Base-by-base conservation (phyloP, 2,113 vertebrate species). In the Nothobranchius kuhntae region DNA sequence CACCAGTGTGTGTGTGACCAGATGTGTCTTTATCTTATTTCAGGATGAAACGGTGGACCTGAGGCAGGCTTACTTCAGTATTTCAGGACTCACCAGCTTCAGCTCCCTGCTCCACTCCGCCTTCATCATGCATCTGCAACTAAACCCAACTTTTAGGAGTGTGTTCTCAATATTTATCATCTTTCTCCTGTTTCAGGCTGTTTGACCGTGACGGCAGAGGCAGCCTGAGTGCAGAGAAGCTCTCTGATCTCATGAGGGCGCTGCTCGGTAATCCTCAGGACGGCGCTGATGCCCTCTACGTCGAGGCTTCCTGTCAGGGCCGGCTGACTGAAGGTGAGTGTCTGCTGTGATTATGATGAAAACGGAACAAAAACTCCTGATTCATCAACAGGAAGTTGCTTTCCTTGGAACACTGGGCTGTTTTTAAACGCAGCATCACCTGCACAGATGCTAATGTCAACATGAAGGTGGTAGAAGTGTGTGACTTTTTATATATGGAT, bases 231-330 rank as follows among this genome's bases (percentile, higher is more conserved):
- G 81, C 73, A 60, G 76, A 53, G 53, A 86, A 92, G 63, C 76
- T 94, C 38, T 81, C 86, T 0, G 70, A 35, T 70, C 89, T 94
- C 61, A 92, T 93, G 90, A 90, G 68, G 71, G 92, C 91, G 38
- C 85, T 94, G 78, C 61, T 93, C 54, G 90, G 91, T 0, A 6
- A 86, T 3, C 65, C 88, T 44, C 92, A 94, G 73, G 6, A 68
- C 21, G 12, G 73, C 56, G 81, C 83, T 0, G 14, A 60, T 6
- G 73, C 82, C 50, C 86, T 94, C 8, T 87, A 89, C 67, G 0
- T 35, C 0, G 57, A 77, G 54, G 82, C 91, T 11, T 81, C 74
- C 63, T 10, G 2, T 0, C 52, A 61, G 0, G 87, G 84, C 38
- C 42, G 1, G 30, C 75, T 90, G 0, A 91, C 86, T 8, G 85